Evolutionary conservation across 2,797 vertebrate species (phyloP).

Genomic region (Characodon lateralis): DNA sequence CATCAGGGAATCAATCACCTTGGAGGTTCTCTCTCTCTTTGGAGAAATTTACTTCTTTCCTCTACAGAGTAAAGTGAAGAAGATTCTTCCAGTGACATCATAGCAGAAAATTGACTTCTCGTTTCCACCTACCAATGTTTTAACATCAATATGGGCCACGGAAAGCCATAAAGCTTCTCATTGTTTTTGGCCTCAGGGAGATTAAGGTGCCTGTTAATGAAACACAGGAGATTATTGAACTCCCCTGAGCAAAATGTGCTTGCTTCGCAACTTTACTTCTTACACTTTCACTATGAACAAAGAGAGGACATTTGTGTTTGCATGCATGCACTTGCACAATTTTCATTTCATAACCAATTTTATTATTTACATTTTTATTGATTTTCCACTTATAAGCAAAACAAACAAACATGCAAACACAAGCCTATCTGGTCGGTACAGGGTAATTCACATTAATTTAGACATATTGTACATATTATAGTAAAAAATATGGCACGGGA

Average conservation of each 20-base stretch:
- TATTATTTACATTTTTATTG: too few relatives aligned
- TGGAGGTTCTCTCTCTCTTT: neutral
- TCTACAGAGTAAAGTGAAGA: neutral
- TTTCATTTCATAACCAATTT: too few relatives aligned
- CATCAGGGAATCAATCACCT: neutral
- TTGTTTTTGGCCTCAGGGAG: conserved; percentile 38
- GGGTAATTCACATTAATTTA: too few relatives aligned
- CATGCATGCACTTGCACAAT: neutral
- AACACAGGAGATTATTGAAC: conserved; percentile 77
- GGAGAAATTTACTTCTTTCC: neutral
- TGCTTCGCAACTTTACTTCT: conserved; percentile 47
- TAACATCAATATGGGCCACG: conserved; percentile 1
- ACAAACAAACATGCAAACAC: too few relatives aligned
- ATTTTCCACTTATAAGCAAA: too few relatives aligned
- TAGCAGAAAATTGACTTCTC: neutral
- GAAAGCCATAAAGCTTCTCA: conserved; percentile 34
- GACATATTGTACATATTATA: too few relatives aligned
- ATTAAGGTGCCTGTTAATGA: conserved; percentile 52
- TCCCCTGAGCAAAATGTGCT: conserved; percentile 59
- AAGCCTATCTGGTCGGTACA: too few relatives aligned
- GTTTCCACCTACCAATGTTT: neutral
- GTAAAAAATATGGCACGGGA: too few relatives aligned
- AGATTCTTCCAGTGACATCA: conserved; percentile 20
- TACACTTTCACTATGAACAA: conserved; percentile 17
- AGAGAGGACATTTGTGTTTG: conserved; percentile 4